These are phyloP conservation scores for Holacanthus passer DNA, from an alignment of 2,113 vertebrate genomes.

Conservation along the genomic window DNA sequence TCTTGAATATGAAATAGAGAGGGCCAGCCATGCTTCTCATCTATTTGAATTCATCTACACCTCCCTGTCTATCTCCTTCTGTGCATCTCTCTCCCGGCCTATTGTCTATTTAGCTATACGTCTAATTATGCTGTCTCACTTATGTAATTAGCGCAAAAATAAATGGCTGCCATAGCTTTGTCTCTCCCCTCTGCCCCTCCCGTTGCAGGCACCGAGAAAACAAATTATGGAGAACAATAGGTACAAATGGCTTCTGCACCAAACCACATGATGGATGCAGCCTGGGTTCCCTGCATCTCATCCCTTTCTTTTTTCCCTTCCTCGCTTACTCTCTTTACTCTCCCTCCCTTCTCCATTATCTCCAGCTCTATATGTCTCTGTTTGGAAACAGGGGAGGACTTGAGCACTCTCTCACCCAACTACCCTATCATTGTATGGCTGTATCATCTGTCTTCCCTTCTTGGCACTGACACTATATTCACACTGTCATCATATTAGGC, in stretches of 20 bases:
- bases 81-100: conserved; percentile 63
- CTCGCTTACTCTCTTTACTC: conserved; percentile 62
- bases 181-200: conserved; percentile 68
- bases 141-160: conserved; percentile 83
- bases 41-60: conserved; percentile 64
- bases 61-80: conserved; percentile 64
- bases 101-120: conserved; percentile 82
- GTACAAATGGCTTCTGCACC: conserved; percentile 84
- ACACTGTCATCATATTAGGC: conserved; percentile 80
- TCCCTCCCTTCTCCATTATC: conserved; percentile 75
- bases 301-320: conserved; percentile 61
- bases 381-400: conserved; percentile 74
- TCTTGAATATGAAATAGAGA: conserved; percentile 65
- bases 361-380: conserved; percentile 75
- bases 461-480: conserved; percentile 78
- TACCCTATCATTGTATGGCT: conserved; percentile 76
- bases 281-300: conserved; percentile 73
- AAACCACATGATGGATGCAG: conserved; percentile 83
- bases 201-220: conserved; percentile 76
- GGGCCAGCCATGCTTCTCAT: conserved; percentile 38
- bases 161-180: conserved; percentile 76
- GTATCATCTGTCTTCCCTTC: conserved; percentile 80
- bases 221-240: conserved; percentile 86
- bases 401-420: conserved; percentile 72
- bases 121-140: conserved; percentile 84